Percentiles rank a stretch among this genome's conserved stretches.
phyloP scores from a whole-genome alignment of 23 tunicate genomes.

The Ascidia mentula region DNA sequence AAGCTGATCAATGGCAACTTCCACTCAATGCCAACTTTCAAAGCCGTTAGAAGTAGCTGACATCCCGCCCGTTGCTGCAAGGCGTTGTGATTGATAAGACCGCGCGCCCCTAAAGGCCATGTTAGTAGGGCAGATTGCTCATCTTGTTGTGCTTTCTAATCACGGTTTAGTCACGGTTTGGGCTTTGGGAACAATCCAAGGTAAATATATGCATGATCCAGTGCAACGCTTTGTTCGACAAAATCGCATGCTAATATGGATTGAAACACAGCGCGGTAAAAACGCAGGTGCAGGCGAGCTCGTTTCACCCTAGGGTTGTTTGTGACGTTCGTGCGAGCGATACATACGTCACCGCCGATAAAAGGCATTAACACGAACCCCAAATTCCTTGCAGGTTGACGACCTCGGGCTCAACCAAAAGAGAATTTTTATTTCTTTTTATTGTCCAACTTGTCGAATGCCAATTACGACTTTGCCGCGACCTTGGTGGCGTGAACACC shows the following conservation, averaged over 20 bases:
- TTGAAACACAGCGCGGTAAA: too few relatives aligned
- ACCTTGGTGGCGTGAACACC: too few relatives aligned
- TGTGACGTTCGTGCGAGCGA: too few relatives aligned
- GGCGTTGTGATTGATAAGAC: slow-evolving; percentile 7
- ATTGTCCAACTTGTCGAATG: too few relatives aligned
- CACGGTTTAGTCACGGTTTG: not conserved
- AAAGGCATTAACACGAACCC: too few relatives aligned
- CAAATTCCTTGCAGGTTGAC: too few relatives aligned
- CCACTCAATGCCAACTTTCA: not conserved
- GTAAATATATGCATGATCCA: not conserved
- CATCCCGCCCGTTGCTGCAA: not conserved
- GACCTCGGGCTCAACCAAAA: too few relatives aligned
- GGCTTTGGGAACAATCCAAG: not conserved
- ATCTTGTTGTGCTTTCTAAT: not conserved
- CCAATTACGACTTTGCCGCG: too few relatives aligned
- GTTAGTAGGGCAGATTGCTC: not conserved
- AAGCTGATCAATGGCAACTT: not conserved
- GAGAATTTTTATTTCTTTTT: too few relatives aligned
- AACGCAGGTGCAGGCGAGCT: too few relatives aligned
- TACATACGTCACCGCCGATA: too few relatives aligned
- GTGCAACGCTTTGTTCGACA: not conserved
- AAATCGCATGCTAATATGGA: not conserved
- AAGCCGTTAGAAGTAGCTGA: not conserved
- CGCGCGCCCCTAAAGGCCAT: not conserved
- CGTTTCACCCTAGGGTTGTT: too few relatives aligned